These are phyloP conservation scores for Calliopsis andreniformis DNA, from an alignment of 1,140 invertebrate genomes.

Conservation along the genomic window DNA sequence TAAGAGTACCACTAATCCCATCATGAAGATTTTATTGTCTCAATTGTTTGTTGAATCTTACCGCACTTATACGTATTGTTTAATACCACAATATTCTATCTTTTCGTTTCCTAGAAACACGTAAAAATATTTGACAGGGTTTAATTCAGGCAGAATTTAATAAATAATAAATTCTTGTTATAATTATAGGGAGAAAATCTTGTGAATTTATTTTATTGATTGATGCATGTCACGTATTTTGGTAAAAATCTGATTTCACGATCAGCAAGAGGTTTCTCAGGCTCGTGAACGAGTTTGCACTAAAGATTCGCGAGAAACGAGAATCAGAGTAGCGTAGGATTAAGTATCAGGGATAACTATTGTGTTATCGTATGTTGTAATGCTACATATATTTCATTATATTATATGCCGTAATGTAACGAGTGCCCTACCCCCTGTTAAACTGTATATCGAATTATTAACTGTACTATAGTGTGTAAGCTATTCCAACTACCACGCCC, in stretches of 20 bases:
- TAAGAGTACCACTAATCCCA: no score
- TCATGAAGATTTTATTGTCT: no score
- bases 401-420: slow-evolving; percentile 48
- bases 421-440: slow-evolving; percentile 66
- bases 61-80: no score
- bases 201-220: neutral
- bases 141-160: no score
- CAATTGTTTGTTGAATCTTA: no score
- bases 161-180: no score
- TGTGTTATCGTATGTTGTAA: slow-evolving; percentile 59
- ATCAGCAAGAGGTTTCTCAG: neutral
- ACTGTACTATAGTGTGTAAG: slow-evolving; percentile 67
- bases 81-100: no score
- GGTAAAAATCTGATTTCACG: neutral
- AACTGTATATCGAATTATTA: slow-evolving; percentile 67
- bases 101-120: no score
- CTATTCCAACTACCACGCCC: slow-evolving; percentile 72
- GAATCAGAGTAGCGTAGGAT: slow-evolving; percentile 43
- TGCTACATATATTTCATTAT: slow-evolving; percentile 55
- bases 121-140: no score
- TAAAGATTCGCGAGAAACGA: slow-evolving; percentile 19
- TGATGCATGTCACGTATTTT: neutral
- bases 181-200: neutral
- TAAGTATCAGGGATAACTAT: slow-evolving; percentile 50
- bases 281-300: slow-evolving; percentile 15